phyloP scores from a whole-genome alignment of 2,797 vertebrate genomes.

The Rallus crepitans region DNA sequence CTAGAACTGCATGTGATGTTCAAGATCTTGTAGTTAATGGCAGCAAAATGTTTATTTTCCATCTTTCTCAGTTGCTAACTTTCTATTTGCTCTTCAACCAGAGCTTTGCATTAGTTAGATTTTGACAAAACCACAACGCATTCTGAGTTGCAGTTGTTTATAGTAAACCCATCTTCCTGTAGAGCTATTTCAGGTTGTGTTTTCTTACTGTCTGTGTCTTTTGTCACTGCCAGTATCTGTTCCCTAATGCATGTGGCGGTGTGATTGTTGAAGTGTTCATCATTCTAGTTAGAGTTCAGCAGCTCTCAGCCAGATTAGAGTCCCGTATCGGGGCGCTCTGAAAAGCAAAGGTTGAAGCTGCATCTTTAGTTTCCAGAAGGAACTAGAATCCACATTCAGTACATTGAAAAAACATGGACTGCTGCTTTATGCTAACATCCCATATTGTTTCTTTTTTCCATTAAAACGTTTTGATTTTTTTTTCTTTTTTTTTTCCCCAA shows the following conservation, averaged over 20 bases:
- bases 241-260: not conserved
- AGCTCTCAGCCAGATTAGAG: not conserved
- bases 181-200: not conserved
- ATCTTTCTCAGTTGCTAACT: not conserved
- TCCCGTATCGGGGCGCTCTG: not conserved
- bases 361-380: not conserved
- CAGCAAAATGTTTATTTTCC: not conserved
- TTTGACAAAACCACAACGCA: not conserved
- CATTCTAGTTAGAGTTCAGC: not conserved
- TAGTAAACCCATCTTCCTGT: not conserved
- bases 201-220: not conserved
- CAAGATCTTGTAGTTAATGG: not conserved
- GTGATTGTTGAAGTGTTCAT: not conserved
- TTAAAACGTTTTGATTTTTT: not conserved
- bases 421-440: not conserved
- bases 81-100: not conserved
- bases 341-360: not conserved
- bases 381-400: not conserved
- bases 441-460: slow-evolving; percentile 17
- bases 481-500: not conserved
- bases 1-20: not conserved
- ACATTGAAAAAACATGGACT: not conserved
- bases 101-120: not conserved
- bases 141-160: not conserved
- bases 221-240: not conserved